Evolutionary conservation across 1,140 invertebrate genomes (phyloP), one percentile per base, ranked within the genome.

Genomic region (Drosophila tristis): DNA sequence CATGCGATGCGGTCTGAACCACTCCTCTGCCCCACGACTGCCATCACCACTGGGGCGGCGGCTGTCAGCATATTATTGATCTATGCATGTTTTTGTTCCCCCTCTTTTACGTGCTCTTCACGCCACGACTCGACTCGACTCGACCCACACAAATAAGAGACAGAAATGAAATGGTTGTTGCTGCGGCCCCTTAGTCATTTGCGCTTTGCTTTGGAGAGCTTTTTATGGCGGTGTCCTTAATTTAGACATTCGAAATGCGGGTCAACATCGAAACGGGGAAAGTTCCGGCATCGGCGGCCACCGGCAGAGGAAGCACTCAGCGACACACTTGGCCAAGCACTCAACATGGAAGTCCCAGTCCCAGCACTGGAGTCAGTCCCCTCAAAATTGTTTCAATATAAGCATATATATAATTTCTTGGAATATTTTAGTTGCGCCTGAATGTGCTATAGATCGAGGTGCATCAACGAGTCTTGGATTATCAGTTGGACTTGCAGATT

Each of bases 161-260:
- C 49, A 54, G 11, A 39, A 39, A 39, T 39, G 35, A 39, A 39
- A 39, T 39, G 13, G 35, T 39, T 39, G 35, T 4, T 39, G 9
- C 3, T 39, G 9, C n/a, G 60, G 72, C 57, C 64, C 63, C 31
- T 44, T 47, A 50, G 59, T 57, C 51, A 56, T 63, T 67, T 62
- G 61, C 58, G 66, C 57, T 71, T 61, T 39, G 45, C 47, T 44
- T 57, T 65, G 9, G 45, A 48, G 71, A 86, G 82, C 82, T 86
- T 86, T 78, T 86, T 82, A 78, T 86, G 84, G 84, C 53, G 82
- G 78, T 86, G 82, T 86, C 82, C 82, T 86, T 86, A 86, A 86
- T 86, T 86, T 86, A 86, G 82, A 86, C 79, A 78, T 89, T 58
- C 62, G 60, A 87, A 86, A 86, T 86, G 82, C 82, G 82, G 84